Base-by-base conservation (phyloP, 2,797 vertebrate genomes). In the Alauda arvensis region DNA sequence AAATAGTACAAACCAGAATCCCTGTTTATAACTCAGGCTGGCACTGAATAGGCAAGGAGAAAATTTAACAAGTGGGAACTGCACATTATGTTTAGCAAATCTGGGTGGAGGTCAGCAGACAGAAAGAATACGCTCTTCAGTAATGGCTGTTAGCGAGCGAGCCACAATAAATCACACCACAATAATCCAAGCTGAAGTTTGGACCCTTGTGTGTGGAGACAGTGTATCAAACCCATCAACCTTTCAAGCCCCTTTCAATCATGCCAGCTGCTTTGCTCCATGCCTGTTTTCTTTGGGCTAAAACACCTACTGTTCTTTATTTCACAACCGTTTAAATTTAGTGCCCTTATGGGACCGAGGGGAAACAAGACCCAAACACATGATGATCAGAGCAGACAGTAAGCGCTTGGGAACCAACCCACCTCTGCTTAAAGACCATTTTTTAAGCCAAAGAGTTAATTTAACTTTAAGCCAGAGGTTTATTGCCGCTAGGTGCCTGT, bases 101-200 rank as follows among this genome's bases (percentile, higher is more conserved):
- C 85, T 90, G 91, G 91, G 91, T 93, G 94, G 94, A 95, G 94
- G 91, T 94, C 91, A 92, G 80, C 65, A 39, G 83, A 49, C 65
- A 87, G 83, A 90, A 90, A 91, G 85, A 91, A 90, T 92, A 94
- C 0, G 14, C 55, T 70, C 65, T 65, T 77, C 62, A 17, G 90
- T 81, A 91, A 85, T 92, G 85, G 68, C 87, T 89, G 85, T 87
- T 89, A 66, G 31, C 0, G 29, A 70, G 61, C 0, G 1, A 89
- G 85, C 66, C 55, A 20, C 85, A 89, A 94, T 95, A 93, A 95
- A 94, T 95, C 87, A 94, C 2, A 0, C 55, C 13, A 5, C 14
- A 69, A 85, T 85, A 95, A 94, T 93, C 85, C 83, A 26, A 85
- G 70, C 74, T 77, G 79, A 85, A 61, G 83, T 85, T 93, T 31